Base-by-base conservation (phyloP, 2,797 vertebrate genomes). In the Pseudochromis fuscus region DNA sequence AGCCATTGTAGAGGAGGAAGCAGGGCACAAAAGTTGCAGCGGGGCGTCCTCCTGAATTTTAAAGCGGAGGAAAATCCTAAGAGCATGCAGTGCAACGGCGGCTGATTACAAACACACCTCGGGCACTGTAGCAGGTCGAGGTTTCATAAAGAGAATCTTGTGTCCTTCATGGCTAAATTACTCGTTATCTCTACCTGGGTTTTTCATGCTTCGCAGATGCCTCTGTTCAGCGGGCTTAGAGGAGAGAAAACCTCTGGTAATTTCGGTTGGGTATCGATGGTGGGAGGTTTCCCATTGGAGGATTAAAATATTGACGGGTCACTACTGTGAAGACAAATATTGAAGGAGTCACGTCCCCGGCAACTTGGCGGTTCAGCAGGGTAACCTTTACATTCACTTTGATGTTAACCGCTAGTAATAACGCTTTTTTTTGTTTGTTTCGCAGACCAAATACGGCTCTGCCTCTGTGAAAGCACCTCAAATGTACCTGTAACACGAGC, bases 91-190 rank as follows among this genome's bases (percentile, higher is more conserved):
- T 66, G 35, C 49, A 80, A 66, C 30, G 57, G 33, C 0, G 21
- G 56, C 46, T 74, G 59, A 83, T 87, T 83, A 77, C 84, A 74
- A 72, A 77, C 50, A 65, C 44, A 74, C 66, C 45, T 24, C 64
- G 37, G 50, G 69, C 31, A 42, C 44, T 58, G 61, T 53, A 59
- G 57, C 63, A 65, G 55, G 51, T 74, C 65, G 31, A 27, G 38
- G 21, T 80, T 82, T 83, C 42, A 69, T 62, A 51, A 70, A 63
- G 38, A 70, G 38, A 70, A 70, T 55, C 16, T 13, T 27, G 1
- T 52, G 25, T 76, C 75, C 62, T 79, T 78, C 57, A 62, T 70
- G 60, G 42, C 58, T 33, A 50, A 58, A 74, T 70, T 27, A 68
- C 50, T 50, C 68, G 49, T 58, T 69, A 66, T 64, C 49, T 45